phyloP scores from a whole-genome alignment of 2,888 invertebrate genomes.

The Frankliniella intonsa region DNA sequence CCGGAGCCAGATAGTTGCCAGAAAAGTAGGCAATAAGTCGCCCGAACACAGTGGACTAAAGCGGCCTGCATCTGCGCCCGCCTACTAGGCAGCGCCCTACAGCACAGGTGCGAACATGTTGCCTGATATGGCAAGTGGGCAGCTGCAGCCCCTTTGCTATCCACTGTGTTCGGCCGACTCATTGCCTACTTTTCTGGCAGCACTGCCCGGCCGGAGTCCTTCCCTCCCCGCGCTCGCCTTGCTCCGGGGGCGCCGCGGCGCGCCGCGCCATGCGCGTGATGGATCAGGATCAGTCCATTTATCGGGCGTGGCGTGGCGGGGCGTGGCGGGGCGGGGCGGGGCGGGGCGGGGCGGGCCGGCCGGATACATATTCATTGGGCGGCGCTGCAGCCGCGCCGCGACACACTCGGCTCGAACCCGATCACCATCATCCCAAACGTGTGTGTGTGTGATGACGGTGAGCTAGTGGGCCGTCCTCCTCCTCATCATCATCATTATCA shows the following conservation, averaged over 20 bases:
- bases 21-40: no score
- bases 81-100: no score
- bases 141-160: no score
- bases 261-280: background rate
- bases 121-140: no score
- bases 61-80: no score
- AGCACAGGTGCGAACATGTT: no score
- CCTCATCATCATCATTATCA: background rate
- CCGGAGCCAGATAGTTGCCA: no score
- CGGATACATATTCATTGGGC: slow-evolving; percentile 7
- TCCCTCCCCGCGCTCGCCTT: no score
- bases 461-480: background rate
- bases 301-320: background rate
- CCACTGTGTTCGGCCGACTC: no score
- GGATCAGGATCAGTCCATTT: slow-evolving; percentile 18
- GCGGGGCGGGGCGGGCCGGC: background rate
- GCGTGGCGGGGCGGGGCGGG: background rate
- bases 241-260: background rate
- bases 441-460: background rate
- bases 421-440: background rate
- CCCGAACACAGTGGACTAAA: no score
- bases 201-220: no score
- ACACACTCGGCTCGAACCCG: background rate
- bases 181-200: no score
- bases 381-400: background rate